A percentile compares a stretch with the other conserved stretches of the same genome.
phyloP scores from a whole-genome alignment of 2,113 vertebrate species.

The Rhombomys opimus region DNA sequence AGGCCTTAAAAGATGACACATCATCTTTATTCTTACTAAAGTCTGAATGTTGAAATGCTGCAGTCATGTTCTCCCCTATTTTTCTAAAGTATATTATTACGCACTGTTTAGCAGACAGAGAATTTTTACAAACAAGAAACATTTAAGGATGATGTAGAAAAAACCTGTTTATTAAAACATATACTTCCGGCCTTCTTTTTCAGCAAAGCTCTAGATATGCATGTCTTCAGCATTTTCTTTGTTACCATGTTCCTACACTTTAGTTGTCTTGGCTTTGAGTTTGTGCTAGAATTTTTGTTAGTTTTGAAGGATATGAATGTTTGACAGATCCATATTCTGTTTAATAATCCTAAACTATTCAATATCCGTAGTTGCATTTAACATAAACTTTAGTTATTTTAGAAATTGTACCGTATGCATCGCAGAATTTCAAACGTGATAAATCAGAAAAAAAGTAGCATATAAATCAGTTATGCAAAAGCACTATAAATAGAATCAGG shows the following conservation, averaged over 20 bases:
- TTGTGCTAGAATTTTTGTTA: background rate
- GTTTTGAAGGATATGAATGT: slow-evolving; percentile 36
- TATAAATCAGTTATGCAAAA: background rate
- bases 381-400: slow-evolving; percentile 39
- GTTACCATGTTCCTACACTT: background rate
- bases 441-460: background rate
- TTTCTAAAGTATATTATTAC: background rate
- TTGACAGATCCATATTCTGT: slow-evolving; percentile 28
- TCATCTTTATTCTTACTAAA: background rate
- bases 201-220: background rate
- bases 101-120: background rate
- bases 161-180: background rate
- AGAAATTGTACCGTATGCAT: background rate
- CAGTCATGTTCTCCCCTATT: background rate
- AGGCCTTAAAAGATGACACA: background rate
- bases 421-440: slow-evolving; percentile 7
- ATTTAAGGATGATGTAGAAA: slow-evolving; percentile 11
- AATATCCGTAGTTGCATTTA: background rate
- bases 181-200: background rate
- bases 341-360: background rate
- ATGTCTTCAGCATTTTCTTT: background rate
- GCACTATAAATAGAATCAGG: background rate
- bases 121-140: background rate
- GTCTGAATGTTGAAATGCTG: slow-evolving; percentile 32
- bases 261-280: background rate